These are phyloP conservation scores for Falcaria lacertinaria DNA, from an alignment of 2,888 invertebrate genomes.

Conservation along the genomic window DNA sequence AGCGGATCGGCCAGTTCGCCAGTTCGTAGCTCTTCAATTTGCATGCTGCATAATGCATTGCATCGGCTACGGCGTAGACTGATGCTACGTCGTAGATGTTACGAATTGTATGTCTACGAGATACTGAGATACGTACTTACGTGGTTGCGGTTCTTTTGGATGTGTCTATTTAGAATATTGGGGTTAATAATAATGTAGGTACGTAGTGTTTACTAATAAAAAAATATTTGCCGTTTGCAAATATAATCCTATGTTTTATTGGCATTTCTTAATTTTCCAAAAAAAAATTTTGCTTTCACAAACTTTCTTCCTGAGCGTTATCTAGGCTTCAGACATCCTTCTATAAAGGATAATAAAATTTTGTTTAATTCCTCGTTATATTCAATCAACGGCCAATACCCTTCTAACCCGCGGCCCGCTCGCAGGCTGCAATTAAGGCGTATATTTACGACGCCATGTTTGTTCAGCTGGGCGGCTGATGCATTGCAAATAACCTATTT, in stretches of 20 bases:
- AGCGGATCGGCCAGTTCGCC: conserved; percentile 17
- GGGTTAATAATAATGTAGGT: too few relatives aligned
- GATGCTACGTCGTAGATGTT: not conserved
- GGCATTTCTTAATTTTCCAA: too few relatives aligned
- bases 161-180: too few relatives aligned
- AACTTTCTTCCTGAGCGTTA: too few relatives aligned
- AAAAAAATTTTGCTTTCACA: too few relatives aligned
- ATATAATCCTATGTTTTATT: too few relatives aligned
- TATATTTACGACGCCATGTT: conserved; percentile 39
- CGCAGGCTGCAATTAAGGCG: conserved; percentile 28
- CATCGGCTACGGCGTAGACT: conserved; percentile 18
- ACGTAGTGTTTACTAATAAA: too few relatives aligned
- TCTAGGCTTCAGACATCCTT: too few relatives aligned
- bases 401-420: not conserved
- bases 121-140: not conserved
- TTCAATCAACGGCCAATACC: not conserved
- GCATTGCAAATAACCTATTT: conserved; percentile 43
- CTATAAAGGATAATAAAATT: too few relatives aligned
- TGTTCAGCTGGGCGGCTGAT: conserved; percentile 43
- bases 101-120: not conserved
- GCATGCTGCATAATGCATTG: conserved; percentile 33
- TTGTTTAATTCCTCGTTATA: too few relatives aligned
- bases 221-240: too few relatives aligned
- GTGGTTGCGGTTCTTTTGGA: too few relatives aligned
- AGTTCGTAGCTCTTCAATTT: conserved; percentile 26